Base-by-base conservation (phyloP, 2,888 invertebrate genomes). In the Mesoligia furuncula region DNA sequence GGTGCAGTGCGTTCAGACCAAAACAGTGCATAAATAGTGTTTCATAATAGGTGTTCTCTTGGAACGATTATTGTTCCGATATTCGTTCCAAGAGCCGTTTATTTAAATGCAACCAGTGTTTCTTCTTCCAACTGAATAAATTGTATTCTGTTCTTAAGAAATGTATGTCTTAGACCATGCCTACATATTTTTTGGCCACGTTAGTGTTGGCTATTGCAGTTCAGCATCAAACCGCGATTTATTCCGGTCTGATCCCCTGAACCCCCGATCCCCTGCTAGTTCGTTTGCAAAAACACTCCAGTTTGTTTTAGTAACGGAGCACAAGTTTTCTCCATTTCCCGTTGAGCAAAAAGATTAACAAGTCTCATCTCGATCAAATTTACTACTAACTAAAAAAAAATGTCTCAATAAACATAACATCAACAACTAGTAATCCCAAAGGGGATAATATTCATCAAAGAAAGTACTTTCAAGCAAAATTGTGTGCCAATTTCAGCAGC, bases 401-500 rank as follows among this genome's bases (percentile, higher is more conserved):
- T 6, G 0, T 17, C 48, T 48, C 48, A 48, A 48, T 6, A 17
- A 48, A 48, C 48, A 17, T 48, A 17, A 48, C 17, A 17, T 48
- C 48, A 48, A 1, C 48, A 17, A 15, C 48, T 17, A 17, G 17
- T 7, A 48, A 48, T 48, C 48, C 48, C 48, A 17, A 17, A 48
- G 17, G 48, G 17, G 48, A n/a, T n/a, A n/a, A 4, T n/a, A 66
- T 8, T 11, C n/a, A 51, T 15, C 15, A 48, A 57, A 48, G 17
- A 59, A 73, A 51, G 20, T 42, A 48, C 2, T 39, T 59, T 20
- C 2, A 45, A 62, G 42, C 6, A 57, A 36, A 65, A 45, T 69
- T 15, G 15, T 73, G 31, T 9, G 24, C 59, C 36, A 70, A 66
- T 77, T 77, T 59, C 42, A 42, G 81, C 20, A 77, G 36, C 69